Evolutionary conservation across 2,797 vertebrate species (phyloP).

Genomic region (Pelochelys cantorii): DNA sequence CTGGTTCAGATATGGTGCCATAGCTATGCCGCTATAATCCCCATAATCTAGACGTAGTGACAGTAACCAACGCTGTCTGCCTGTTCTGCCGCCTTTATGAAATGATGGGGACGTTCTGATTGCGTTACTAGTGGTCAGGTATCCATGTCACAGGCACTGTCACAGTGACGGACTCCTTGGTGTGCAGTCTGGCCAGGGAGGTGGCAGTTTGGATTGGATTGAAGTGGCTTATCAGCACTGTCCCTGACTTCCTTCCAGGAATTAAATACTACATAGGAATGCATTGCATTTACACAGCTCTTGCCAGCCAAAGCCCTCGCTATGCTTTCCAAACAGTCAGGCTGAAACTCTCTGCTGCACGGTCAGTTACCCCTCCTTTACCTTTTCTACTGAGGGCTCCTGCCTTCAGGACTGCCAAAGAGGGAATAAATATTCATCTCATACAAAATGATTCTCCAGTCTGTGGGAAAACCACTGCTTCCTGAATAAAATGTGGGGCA

Average conservation of each 20-base stretch:
- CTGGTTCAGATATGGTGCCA: not conserved
- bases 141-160: not conserved
- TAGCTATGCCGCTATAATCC: not conserved
- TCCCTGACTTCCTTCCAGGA: not conserved
- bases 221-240: not conserved
- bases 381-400: not conserved
- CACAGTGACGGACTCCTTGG: not conserved
- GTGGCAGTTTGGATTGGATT: not conserved
- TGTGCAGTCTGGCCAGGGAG: conserved; percentile 32
- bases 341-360: not conserved
- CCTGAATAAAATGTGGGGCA: not conserved
- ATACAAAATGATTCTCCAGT: not conserved
- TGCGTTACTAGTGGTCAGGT: not conserved
- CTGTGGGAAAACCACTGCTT: not conserved
- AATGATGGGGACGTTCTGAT: not conserved
- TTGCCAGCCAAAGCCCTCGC: not conserved
- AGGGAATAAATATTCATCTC: not conserved
- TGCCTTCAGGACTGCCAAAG: not conserved
- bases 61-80: not conserved
- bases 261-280: conserved; percentile 15
- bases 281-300: not conserved
- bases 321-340: not conserved
- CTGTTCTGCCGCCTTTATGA: not conserved
- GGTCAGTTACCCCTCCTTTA: not conserved
- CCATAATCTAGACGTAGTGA: not conserved